A percentile compares a stretch with the other conserved stretches of the same genome.
These are phyloP conservation scores for Leptura quadrifasciata DNA, from an alignment of 2,888 invertebrate genomes.

Conservation along the genomic window DNA sequence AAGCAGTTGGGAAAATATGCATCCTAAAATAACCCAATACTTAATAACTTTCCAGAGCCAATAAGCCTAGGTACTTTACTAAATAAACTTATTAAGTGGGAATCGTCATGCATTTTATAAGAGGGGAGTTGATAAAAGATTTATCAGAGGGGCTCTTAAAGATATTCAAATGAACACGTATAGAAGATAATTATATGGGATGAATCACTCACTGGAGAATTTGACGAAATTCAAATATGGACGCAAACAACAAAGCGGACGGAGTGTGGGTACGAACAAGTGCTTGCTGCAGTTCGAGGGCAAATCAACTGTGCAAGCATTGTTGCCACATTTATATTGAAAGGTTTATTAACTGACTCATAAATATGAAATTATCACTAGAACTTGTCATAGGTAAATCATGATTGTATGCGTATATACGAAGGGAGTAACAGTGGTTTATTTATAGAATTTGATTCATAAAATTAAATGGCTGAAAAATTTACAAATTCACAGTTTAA, in stretches of 20 bases:
- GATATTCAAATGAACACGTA: constrained; percentile 15
- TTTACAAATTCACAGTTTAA: not conserved
- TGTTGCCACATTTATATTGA: constrained; percentile 5
- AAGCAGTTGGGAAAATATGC: no score
- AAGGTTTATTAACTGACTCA: not conserved
- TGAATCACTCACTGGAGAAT: constrained; percentile 22
- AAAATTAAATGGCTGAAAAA: not conserved
- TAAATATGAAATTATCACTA: not conserved
- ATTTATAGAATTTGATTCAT: constrained; percentile 4
- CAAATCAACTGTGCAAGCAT: constrained; percentile 30
- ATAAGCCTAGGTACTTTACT: no score
- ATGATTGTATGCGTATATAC: not conserved
- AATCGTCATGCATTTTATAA: not conserved
- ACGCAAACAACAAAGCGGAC: constrained; percentile 31
- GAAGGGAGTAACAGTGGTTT: not conserved
- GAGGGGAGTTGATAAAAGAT: not conserved
- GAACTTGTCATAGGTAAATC: not conserved
- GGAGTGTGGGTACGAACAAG: constrained; percentile 39
- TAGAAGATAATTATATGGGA: constrained; percentile 30
- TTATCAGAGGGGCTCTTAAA: not conserved
- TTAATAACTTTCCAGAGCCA: no score
- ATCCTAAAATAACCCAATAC: no score
- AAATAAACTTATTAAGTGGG: no score
- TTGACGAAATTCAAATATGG: constrained; percentile 37
- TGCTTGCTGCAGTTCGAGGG: constrained; percentile 30